Percentiles rank a stretch among this genome's conserved stretches.
These are phyloP conservation scores for Thalpophila matura DNA, from an alignment of 2,888 invertebrate genomes.

Conservation along the genomic window DNA sequence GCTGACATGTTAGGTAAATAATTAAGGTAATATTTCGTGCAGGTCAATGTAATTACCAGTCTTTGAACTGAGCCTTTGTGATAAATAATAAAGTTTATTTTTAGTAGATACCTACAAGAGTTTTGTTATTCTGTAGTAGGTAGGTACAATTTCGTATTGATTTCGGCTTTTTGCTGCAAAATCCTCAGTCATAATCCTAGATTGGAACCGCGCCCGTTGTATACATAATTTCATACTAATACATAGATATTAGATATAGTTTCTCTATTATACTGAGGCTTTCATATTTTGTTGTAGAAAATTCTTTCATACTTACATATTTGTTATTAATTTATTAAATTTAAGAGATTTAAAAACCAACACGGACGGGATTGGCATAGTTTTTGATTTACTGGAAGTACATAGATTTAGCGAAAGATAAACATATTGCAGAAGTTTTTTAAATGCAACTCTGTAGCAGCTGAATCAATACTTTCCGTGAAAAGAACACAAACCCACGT, in stretches of 20 bases:
- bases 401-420: no score
- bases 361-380: no score
- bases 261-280: not conserved
- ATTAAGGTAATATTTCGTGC: not conserved
- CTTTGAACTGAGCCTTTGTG: not conserved
- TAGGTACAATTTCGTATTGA: slow-evolving; percentile 7
- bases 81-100: not conserved
- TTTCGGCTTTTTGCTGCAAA: slow-evolving; percentile 15
- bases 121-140: not conserved
- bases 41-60: not conserved
- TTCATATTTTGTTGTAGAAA: not conserved
- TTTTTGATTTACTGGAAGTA: no score
- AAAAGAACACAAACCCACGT: no score
- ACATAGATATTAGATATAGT: slow-evolving; percentile 28
- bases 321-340: no score
- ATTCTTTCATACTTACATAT: not conserved
- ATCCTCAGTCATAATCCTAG: slow-evolving; percentile 13
- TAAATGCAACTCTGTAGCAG: no score
- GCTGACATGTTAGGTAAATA: not conserved
- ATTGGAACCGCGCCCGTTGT: slow-evolving; percentile 37
- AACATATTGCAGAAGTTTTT: no score
- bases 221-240: no score
- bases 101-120: no score
- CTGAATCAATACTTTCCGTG: no score
- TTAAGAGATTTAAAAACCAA: no score